Evolutionary conservation across 1,140 invertebrate species (phyloP).

Genomic region (Episyrphus balteatus): DNA sequence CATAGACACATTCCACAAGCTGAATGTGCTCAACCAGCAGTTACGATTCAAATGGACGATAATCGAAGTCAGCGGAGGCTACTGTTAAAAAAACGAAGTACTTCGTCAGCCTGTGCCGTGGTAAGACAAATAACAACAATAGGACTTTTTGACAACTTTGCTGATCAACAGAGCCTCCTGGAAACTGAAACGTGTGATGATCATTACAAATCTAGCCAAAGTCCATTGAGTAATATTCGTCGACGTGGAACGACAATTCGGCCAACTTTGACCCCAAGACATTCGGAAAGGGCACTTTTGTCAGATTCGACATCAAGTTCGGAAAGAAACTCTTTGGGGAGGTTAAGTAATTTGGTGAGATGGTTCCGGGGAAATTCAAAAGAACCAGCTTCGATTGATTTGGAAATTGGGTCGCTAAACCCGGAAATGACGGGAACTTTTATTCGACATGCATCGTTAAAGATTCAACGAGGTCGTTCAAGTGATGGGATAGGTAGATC

Average conservation of each 20-base stretch:
- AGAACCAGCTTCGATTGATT: slow-evolving; percentile 38
- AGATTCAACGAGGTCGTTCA: slow-evolving; percentile 33
- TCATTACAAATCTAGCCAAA: slow-evolving; percentile 57
- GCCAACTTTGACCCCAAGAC: slow-evolving; percentile 64
- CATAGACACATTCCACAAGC: slow-evolving; percentile 59
- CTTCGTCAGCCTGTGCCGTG: slow-evolving; percentile 73
- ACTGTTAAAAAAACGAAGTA: slow-evolving; percentile 75
- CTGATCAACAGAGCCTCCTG: slow-evolving; percentile 51
- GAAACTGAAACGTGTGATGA: slow-evolving; percentile 67
- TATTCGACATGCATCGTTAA: slow-evolving; percentile 36
- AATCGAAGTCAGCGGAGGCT: slow-evolving; percentile 64
- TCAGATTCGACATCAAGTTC: slow-evolving; percentile 36
- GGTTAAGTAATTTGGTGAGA: slow-evolving; percentile 55
- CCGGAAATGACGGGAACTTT: slow-evolving; percentile 36
- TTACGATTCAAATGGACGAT: slow-evolving; percentile 38
- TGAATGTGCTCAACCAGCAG: slow-evolving; percentile 13
- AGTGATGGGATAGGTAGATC: slow-evolving; percentile 47
- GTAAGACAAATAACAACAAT: slow-evolving; percentile 39
- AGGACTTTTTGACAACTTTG: slow-evolving; percentile 1
- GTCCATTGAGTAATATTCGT: slow-evolving; percentile 60
- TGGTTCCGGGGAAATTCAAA: slow-evolving; percentile 48
- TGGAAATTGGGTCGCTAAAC: slow-evolving; percentile 42
- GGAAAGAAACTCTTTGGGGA: slow-evolving; percentile 36
- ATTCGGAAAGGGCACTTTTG: slow-evolving; percentile 59
- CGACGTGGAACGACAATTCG: slow-evolving; percentile 47